Conservation (phyloP, 2,888 invertebrate species). For the Osmoderma eremita region DNA sequence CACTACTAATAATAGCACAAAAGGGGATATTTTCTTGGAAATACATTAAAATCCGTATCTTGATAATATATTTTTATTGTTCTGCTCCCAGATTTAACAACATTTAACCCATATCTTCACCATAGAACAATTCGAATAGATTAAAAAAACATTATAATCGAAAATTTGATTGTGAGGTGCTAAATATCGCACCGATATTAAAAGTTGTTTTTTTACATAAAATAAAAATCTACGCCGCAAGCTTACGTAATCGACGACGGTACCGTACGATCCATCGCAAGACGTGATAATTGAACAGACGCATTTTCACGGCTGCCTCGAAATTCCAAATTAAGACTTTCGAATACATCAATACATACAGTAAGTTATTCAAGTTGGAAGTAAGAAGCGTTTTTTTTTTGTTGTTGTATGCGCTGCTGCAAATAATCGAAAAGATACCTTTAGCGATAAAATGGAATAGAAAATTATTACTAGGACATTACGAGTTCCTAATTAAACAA, state of each 20-base stretch:
- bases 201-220: not conserved
- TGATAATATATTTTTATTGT: too few relatives aligned
- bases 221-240: not conserved
- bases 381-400: too few relatives aligned
- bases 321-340: too few relatives aligned
- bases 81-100: too few relatives aligned
- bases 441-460: not conserved
- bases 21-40: too few relatives aligned
- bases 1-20: too few relatives aligned
- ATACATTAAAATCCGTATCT: too few relatives aligned
- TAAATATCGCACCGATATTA: constrained; percentile 16
- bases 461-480: constrained; percentile 6
- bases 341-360: too few relatives aligned
- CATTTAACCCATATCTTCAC: too few relatives aligned
- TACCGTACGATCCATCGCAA: not conserved
- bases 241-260: constrained; percentile 2
- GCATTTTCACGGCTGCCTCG: too few relatives aligned
- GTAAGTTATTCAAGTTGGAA: too few relatives aligned
- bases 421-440: not conserved
- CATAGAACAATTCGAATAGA: not conserved
- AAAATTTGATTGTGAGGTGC: not conserved
- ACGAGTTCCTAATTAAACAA: constrained; percentile 37
- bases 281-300: constrained; percentile 2
- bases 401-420: too few relatives aligned
- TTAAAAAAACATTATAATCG: not conserved